Conservation (phyloP, 2,113 vertebrate genomes). For the Mohoua ochrocephala region DNA sequence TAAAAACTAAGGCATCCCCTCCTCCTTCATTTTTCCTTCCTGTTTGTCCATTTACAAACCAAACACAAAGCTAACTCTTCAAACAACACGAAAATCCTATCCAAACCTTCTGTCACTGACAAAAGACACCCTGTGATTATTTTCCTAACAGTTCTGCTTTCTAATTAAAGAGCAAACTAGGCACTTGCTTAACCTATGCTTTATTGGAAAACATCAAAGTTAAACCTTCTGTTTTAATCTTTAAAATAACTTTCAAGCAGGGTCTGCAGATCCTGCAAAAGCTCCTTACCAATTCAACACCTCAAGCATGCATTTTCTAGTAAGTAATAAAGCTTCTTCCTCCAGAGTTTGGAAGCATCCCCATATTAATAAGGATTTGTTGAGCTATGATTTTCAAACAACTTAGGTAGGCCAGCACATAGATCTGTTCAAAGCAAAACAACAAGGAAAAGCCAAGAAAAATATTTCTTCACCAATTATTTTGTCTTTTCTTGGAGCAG, state of each 20-base stretch:
- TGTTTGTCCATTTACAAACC: constrained; percentile 20
- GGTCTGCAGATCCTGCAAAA: neutral
- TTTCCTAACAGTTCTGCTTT: constrained; percentile 27
- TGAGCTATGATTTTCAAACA: neutral
- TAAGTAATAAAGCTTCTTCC: neutral
- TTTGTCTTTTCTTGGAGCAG: neutral
- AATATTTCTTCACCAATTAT: neutral
- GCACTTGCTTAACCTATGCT: neutral
- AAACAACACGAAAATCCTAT: constrained; percentile 19
- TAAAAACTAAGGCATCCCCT: neutral
- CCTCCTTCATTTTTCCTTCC: neutral
- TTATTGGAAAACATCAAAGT: constrained; percentile 6
- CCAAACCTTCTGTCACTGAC: neutral
- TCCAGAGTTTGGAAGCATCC: neutral
- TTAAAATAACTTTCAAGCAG: neutral
- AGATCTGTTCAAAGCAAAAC: neutral
- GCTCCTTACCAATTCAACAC: neutral
- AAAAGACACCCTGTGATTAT: constrained; percentile 47
- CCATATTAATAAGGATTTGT: neutral
- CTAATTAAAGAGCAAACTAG: constrained; percentile 59
- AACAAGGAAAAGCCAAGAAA: neutral
- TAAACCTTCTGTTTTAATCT: neutral
- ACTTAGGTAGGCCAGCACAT: neutral
- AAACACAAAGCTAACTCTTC: constrained; percentile 1
- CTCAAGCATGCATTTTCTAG: neutral